Base-by-base conservation (phyloP, 1,140 invertebrate species). In the Dermatophagoides farinae region DNA sequence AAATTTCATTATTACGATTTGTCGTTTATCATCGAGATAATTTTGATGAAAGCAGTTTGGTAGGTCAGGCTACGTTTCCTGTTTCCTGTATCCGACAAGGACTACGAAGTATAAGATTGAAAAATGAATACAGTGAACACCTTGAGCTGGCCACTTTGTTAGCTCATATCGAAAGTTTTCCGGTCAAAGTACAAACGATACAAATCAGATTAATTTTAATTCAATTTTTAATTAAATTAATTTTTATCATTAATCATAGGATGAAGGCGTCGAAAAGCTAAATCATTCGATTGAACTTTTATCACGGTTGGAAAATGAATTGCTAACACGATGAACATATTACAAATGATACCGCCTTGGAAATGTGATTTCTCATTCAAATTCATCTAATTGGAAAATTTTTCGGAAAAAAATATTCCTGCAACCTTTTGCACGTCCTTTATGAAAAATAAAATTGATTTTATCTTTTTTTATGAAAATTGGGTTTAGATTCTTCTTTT, bases 21-120 rank as follows among this genome's bases (percentile, higher is more conserved):
- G 78, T 85, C 38, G 88, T 97, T 0, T 84, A 92, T 71, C 92
- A 97, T 71, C 91, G 93, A 72, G 95, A 98, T 71, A 89, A 95
- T 75, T 97, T 98, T 76, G 90, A 90, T 5, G 93, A 97, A 67
- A 85, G 86, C 12, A 92, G 92, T 74, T 95, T 97, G 68, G 85
- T 98, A 63, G 95, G 92, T 6, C 93, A 98, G 76, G 89, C 88
- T 37, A 89, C 88, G 39, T 97, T 83, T 75, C 87, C 92, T 0
- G 77, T 93, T 68, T 61, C 64, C 9, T 71, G 71, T 63, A 64
- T 76, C 2, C 65, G 70, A 65, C 60, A 67, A 66, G 93, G 93
- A 8, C 97, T 86, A 71, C 78, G 93, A 59, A 93, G 89, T 71
- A 80, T 97, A 20, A 83, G 84, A 14, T 72, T 98, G 46, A 84